Evolutionary conservation across 2,113 vertebrate species (phyloP).

Genomic region (Muntiacus muntjak): DNA sequence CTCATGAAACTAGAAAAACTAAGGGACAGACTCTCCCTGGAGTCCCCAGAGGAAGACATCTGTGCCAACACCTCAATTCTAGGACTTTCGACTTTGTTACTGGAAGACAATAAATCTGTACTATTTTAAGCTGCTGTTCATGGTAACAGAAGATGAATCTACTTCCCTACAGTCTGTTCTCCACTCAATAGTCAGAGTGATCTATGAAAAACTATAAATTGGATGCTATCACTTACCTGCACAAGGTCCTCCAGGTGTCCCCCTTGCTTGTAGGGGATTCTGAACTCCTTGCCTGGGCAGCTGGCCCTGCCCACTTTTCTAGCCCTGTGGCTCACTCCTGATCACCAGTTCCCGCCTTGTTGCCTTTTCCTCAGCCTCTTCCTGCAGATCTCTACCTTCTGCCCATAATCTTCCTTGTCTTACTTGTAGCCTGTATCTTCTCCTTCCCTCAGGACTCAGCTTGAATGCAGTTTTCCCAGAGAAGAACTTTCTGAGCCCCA

Average conservation of each 20-base stretch:
- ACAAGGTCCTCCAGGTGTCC: background rate
- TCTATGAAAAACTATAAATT: background rate
- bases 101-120: background rate
- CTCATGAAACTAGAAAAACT: background rate
- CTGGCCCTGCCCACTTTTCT: background rate
- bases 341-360: background rate
- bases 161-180: background rate
- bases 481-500: background rate
- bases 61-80: background rate
- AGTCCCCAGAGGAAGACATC: background rate
- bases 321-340: background rate
- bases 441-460: background rate
- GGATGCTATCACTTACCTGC: background rate
- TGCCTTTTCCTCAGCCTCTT: background rate
- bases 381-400: background rate
- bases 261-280: background rate
- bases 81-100: background rate
- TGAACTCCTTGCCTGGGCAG: background rate
- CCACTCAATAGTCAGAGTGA: background rate
- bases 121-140: background rate
- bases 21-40: background rate
- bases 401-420: background rate
- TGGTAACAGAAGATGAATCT: background rate
- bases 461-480: background rate
- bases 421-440: background rate